Percentiles rank a stretch among this genome's conserved stretches.
phyloP scores from a whole-genome alignment of 2,888 invertebrate genomes.

The Boloria euphrosyne region DNA sequence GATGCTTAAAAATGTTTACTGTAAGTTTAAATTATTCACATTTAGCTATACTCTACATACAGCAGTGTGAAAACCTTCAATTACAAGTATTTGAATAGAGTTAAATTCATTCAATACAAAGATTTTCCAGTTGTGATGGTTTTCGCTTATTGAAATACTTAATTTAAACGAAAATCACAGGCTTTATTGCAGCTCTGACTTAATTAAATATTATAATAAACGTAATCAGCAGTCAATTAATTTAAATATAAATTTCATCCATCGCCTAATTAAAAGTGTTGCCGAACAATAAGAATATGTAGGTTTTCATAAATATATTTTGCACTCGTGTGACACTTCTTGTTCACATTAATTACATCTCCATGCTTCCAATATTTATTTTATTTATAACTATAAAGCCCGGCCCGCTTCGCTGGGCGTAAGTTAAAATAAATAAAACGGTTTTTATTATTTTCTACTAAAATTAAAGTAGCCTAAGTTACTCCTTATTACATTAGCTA shows the following conservation, averaged over 20 bases:
- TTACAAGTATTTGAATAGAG: conserved; percentile 5
- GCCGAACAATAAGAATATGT: conserved; percentile 1
- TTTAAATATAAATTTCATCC: conserved; percentile 26
- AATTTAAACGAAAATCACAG: conserved; percentile 16
- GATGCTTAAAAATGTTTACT: too few species aligned
- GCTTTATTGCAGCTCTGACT: conserved; percentile 20
- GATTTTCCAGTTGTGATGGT: conserved; percentile 16
- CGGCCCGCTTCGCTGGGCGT: too few species aligned
- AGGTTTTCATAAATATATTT: not conserved
- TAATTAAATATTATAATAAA: conserved; percentile 31
- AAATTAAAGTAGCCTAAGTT: too few species aligned
- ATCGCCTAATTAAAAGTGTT: conserved; percentile 14
- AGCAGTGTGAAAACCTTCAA: conserved; percentile 2
- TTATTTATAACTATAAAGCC: too few species aligned
- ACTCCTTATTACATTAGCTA: too few species aligned
- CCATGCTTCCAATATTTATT: too few species aligned
- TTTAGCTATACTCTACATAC: too few species aligned
- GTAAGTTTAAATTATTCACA: too few species aligned
- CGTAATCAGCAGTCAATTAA: conserved; percentile 33
- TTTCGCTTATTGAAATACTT: conserved; percentile 20
- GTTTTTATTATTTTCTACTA: too few species aligned
- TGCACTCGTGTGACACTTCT: not conserved
- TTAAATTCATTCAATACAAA: conserved; percentile 4
- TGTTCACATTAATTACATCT: too few species aligned
- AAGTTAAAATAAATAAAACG: too few species aligned